Base-by-base conservation (phyloP, 2,113 vertebrate species). In the Takifugu flavidus region DNA sequence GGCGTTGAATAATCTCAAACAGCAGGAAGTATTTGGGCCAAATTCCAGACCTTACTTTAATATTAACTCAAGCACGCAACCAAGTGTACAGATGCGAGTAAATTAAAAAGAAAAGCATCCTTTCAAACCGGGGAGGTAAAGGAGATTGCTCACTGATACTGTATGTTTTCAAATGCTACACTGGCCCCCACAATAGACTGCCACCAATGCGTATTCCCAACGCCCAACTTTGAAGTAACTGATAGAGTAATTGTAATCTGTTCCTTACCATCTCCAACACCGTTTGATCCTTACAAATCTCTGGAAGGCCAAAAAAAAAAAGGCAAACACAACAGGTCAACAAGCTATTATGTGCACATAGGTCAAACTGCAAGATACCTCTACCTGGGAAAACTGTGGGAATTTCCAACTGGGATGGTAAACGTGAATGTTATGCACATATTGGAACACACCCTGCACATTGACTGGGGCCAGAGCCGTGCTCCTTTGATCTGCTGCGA, bases 121-220 rank as follows among this genome's bases (percentile, higher is more conserved):
- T 85, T 88, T 88, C 84, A 87, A 86, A 85, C 74, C 87, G 77
- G 80, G 89, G 84, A 86, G 88, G 87, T 88, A 89, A 64, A 59
- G 14, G 52, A 91, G 89, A 92, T 92, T 55, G 1, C 6, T 65
- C 47, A 10, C 60, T 72, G 90, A 84, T 84, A 85, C 74, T 8
- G n/a, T 49, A 66, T 80, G 79, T 89, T 77, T 81, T 89, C 56
- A 60, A 83, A 78, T 39, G 79, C 84, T 71, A 75, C 46, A 60
- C 74, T 26, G 62, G 73, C 74, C 79, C 74, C 53, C 11, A 25
- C 73, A 59, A 86, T 76, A 70, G 71, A 75, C 65, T 74, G 66
- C 71, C 73, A 80, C 85, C 81, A 86, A 61, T 70, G 83, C 82
- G 80, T 82, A 79, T 64, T 74, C 79, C 62, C 43, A 79, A 14